Evolutionary conservation across 1,140 invertebrate genomes (phyloP), one percentile per base, ranked within the genome.

Genomic region (Leptopilina clavipes): DNA sequence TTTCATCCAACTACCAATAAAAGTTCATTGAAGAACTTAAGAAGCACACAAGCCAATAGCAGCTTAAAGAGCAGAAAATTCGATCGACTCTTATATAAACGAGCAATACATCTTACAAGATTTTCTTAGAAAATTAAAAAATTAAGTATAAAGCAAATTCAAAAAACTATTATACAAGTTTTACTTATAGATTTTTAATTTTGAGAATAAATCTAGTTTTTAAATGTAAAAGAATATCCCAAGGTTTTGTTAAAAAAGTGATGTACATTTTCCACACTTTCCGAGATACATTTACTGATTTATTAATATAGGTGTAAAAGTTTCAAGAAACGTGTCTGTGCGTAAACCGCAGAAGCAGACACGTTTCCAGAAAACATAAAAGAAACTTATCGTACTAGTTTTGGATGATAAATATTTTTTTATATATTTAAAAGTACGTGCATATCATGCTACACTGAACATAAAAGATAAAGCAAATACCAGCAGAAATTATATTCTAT

Each of bases 1-100:
- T 31, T 65, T 25, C 59, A 65, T 65, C 25, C 59, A 37, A 65
- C 59, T 37, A 31, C 12, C 59, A 65, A 65, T 65, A 65, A 65
- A 37, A 31, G 22, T 65, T 65, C 59, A 65, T 31, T n/a, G 59
- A 65, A 31, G 59, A 65, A 65, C 25, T 65, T 65, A 65, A 65
- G 59, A 65, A 65, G 48, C 48, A 52, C 48, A 52, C 48, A 52
- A 52, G 59, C 59, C 59, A 65, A 65, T 65, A 31, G 25, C 22
- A 14, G 59, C 25, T 65, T 31, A 37, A 65, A 31, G 22, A n/a
- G 12, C 22, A 65, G 25, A n/a, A 65, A 65, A 65, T 37, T 31
- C 22, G 59, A 65, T 65, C 19, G 22, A 25, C 22, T 65, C n/a
- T 1, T 52, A 52, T 52, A 17, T 65, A 31, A 8, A 40, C 19